phyloP scores from a whole-genome alignment of 2,113 vertebrate species.

The Hemicordylus capensis region DNA sequence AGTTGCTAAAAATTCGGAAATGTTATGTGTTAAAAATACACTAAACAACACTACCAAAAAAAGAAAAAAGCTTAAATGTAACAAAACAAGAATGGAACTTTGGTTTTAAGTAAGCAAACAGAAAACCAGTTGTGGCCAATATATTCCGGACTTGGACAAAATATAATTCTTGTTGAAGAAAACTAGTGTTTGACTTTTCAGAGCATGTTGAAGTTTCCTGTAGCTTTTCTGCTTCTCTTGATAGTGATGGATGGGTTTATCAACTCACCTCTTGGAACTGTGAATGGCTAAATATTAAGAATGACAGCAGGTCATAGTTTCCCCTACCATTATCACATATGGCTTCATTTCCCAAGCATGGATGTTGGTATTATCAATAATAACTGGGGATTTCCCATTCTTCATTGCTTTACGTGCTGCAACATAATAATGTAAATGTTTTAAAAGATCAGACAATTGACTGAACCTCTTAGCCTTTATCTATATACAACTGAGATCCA shows the following conservation, averaged over 20 bases:
- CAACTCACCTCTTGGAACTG: conserved; percentile 34
- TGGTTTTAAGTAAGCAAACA: background rate
- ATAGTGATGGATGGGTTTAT: background rate
- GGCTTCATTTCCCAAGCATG: conserved; percentile 87
- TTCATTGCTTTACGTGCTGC: conserved; percentile 81
- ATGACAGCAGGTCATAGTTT: conserved; percentile 54
- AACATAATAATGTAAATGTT: conserved; percentile 70
- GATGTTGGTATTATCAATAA: conserved; percentile 86
- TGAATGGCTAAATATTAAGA: conserved; percentile 46
- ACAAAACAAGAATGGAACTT: background rate
- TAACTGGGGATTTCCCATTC: conserved; percentile 79
- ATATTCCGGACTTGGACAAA: background rate
- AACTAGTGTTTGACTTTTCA: background rate
- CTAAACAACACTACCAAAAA: no score
- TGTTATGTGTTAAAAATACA: background rate
- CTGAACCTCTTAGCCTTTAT: background rate
- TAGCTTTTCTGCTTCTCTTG: background rate
- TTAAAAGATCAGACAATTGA: background rate
- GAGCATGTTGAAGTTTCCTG: background rate
- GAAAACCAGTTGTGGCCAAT: background rate
- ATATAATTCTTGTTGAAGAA: background rate
- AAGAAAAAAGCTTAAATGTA: background rate
- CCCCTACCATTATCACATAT: conserved; percentile 82
- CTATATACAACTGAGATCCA: background rate
- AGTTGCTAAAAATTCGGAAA: background rate